A percentile compares a stretch with the other conserved stretches of the same genome.
phyloP scores from a whole-genome alignment of 2,113 vertebrate genomes.

The Eptesicus fuscus region DNA sequence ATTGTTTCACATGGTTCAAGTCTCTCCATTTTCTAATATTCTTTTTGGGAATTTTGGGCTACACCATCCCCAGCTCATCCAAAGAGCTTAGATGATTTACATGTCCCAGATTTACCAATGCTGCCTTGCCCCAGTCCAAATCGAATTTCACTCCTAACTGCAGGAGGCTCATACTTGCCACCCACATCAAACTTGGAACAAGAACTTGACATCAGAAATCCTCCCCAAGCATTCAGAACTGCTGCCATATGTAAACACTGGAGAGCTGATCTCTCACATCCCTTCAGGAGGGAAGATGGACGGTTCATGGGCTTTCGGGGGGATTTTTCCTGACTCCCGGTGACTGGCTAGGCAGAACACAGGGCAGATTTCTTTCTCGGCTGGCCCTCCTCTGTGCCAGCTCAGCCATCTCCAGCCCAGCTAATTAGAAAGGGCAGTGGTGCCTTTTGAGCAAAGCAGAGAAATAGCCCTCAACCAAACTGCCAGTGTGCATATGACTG shows the following conservation, averaged over 20 bases:
- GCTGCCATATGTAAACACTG: background rate
- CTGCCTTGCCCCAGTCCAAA: background rate
- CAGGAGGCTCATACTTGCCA: background rate
- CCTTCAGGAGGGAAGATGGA: background rate
- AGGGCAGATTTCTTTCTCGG: slow-evolving; percentile 52
- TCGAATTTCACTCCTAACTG: background rate
- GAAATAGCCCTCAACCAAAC: slow-evolving; percentile 10
- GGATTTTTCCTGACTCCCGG: slow-evolving; percentile 13
- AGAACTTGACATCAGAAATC: background rate
- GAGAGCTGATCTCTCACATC: background rate
- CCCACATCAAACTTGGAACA: background rate
- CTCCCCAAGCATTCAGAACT: background rate
- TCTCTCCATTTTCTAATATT: background rate
- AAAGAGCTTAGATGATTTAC: background rate
- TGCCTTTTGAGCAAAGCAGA: slow-evolving; percentile 35
- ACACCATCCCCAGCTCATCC: background rate
- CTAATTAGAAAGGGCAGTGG: slow-evolving; percentile 62
- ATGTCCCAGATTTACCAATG: background rate
- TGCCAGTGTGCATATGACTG: background rate
- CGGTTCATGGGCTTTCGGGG: slow-evolving; percentile 18
- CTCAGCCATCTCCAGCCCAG: slow-evolving; percentile 46
- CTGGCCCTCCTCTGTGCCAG: background rate
- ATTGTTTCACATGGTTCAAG: background rate
- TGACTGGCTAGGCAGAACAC: slow-evolving; percentile 11
- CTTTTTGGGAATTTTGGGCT: background rate